Percentiles rank a stretch among this genome's conserved stretches.
phyloP scores from a whole-genome alignment of 2,888 invertebrate species.

The Tetramorium bicarinatum region DNA sequence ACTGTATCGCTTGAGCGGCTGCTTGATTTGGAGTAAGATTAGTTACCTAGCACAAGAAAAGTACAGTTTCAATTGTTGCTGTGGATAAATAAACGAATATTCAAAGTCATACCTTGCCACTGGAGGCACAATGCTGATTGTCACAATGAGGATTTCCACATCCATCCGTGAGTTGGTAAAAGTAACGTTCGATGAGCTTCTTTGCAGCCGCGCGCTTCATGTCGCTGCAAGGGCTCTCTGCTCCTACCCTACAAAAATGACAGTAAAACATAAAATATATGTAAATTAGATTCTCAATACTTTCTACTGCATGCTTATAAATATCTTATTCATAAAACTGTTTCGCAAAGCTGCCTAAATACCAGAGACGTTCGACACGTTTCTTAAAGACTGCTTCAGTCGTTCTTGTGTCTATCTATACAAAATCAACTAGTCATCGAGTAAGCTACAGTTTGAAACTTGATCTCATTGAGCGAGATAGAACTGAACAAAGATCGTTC shows the following conservation, averaged over 20 bases:
- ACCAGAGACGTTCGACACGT: background rate
- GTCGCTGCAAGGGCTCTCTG: constrained; percentile 85
- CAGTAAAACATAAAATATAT: constrained; percentile 18
- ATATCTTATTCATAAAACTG: background rate
- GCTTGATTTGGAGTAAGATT: constrained; percentile 95
- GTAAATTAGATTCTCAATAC: background rate
- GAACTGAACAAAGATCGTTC: background rate
- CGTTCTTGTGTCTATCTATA: background rate
- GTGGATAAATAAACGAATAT: background rate
- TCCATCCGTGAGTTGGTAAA: constrained; percentile 96
- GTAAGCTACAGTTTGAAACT: background rate
- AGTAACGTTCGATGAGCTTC: constrained; percentile 96
- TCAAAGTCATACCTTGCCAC: constrained; percentile 91
- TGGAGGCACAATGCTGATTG: constrained; percentile 96
- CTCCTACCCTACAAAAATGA: constrained; percentile 81
- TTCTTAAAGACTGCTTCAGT: background rate
- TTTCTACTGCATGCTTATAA: background rate
- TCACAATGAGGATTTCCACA: constrained; percentile 96
- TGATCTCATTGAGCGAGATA: too few relatives aligned
- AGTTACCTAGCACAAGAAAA: constrained; percentile 87
- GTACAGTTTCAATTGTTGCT: background rate
- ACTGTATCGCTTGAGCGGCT: constrained; percentile 94
- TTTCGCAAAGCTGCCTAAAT: background rate
- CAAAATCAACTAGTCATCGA: background rate
- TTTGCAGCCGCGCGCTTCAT: constrained; percentile 90